Conservation (phyloP, 2,113 vertebrate species). For the Psephotus haematonotus region DNA sequence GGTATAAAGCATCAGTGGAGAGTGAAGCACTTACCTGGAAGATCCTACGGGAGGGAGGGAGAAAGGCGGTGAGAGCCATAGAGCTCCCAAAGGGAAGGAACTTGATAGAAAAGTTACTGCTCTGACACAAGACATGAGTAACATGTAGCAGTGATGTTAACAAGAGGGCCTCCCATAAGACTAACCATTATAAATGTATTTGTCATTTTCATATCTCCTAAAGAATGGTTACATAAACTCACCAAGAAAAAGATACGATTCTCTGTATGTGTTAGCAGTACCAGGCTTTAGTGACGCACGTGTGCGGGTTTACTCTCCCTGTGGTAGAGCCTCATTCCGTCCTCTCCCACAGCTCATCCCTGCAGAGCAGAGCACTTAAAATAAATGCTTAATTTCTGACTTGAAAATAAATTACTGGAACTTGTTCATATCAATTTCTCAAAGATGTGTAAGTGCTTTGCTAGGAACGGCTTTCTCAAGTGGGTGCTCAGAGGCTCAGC, state of each 20-base stretch:
- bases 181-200: neutral
- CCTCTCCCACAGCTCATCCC: neutral
- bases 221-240: neutral
- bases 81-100: neutral
- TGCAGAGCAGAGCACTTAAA: neutral
- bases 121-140: neutral
- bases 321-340: neutral
- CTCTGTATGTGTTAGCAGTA: neutral
- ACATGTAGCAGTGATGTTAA: neutral
- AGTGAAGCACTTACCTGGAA: neutral
- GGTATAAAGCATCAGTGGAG: rapidly evolving
- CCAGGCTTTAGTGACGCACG: neutral
- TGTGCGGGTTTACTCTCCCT: neutral
- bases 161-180: neutral
- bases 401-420: neutral
- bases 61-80: neutral
- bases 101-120: rapidly evolving
- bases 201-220: neutral
- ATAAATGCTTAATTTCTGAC: neutral
- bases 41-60: neutral
- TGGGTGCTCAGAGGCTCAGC: rapidly evolving
- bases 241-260: neutral
- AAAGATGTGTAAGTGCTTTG: rapidly evolving
- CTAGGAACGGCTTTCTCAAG: neutral
- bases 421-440: neutral